Conservation (phyloP, 2,113 vertebrate genomes). For the human region DNA sequence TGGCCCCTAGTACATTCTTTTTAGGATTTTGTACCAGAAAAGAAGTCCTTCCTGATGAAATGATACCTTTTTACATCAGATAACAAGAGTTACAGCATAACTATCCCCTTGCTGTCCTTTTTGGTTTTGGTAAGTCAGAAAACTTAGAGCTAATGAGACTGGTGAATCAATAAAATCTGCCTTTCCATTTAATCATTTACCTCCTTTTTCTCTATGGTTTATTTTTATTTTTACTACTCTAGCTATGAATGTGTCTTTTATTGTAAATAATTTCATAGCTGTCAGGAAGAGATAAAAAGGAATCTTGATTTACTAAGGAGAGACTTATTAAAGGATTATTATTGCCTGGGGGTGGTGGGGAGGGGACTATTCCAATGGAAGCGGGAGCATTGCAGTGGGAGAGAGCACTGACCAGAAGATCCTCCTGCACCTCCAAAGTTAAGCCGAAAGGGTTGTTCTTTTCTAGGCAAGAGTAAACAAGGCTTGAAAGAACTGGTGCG, state of each 20-base stretch:
- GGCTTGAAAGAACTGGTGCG: neutral
- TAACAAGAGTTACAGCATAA: neutral
- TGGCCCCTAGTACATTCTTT: neutral
- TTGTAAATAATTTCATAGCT: neutral
- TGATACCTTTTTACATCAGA: neutral
- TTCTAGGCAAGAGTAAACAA: neutral
- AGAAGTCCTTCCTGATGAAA: neutral
- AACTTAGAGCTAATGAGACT: neutral
- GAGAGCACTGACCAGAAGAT: neutral
- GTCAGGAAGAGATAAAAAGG: neutral
- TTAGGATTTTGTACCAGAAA: neutral
- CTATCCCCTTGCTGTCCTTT: neutral
- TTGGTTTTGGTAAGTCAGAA: neutral
- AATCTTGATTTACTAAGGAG: neutral
- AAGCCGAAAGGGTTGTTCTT: neutral
- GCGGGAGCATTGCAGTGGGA: accelerated
- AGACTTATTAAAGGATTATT: neutral
- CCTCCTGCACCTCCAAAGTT: neutral
- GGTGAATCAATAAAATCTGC: neutral
- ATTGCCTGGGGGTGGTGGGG: neutral
- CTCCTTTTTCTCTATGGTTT: neutral
- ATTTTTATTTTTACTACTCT: slow-evolving; percentile 22
- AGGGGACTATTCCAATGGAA: neutral
- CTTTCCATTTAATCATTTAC: neutral
- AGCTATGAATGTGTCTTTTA: neutral